Evolutionary conservation across 2,797 vertebrate genomes (phyloP), one percentile per base, ranked within the genome.

Genomic region (Micropoecilia bifurca): DNA sequence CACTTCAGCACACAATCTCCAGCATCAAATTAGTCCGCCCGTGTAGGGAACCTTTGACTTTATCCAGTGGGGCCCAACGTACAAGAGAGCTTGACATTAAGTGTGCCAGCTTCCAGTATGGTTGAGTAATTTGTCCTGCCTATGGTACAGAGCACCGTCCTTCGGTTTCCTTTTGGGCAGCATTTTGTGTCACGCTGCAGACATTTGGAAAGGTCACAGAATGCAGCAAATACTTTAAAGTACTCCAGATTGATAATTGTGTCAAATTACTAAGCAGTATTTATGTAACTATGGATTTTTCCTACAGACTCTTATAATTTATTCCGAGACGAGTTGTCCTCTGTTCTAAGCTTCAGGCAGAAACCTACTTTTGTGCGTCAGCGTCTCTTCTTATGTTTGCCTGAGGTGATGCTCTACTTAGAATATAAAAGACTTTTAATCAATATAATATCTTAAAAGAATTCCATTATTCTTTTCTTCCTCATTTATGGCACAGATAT

Each of bases 81-180:
- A 81, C 82, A 92, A 92, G 92, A 91, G 89, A 93, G 84, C 90
- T 59, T 84, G 83, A 83, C 89, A 93, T 93, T 93, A 90, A 80
- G 76, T 90, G 83, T 79, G 76, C 75, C 82, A 69, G 74, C 71
- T 86, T 91, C 88, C 84, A 86, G 82, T 83, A 76, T 71, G 75
- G 83, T 85, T 78, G 80, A 89, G 81, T 76, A 88, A 88, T 93
- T 90, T 88, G 87, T 93, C 81, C 87, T 79, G 78, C 79, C 74
- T 78, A 7, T 71, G 73, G 78, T 68, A 63, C 43, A 83, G 63
- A 80, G 57, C 68, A 69, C 73, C 45, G 78, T 83, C 79, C 81
- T 81, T 79, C 69, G 79, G 18, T 85, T 86, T 84, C 80, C 81
- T 84, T 47, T 59, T 79, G 72, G 79, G 79, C 16, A 2, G 73